Evolutionary conservation across 2,797 vertebrate genomes (phyloP).

Genomic region (Nyctalus aviator): DNA sequence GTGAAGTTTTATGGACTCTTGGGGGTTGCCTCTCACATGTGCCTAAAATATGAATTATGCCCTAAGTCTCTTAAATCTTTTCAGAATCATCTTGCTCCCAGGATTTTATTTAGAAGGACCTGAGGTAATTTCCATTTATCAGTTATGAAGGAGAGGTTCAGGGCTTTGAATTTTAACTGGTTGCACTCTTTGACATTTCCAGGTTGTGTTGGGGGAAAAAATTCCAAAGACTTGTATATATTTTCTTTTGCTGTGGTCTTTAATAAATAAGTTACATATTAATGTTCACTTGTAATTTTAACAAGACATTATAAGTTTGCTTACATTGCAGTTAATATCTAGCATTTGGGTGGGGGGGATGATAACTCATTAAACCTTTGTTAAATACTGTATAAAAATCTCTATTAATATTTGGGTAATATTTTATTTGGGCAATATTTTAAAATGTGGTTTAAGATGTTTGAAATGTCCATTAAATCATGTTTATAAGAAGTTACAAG

Average conservation of each 20-base stretch:
- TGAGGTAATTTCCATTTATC: conserved; percentile 67
- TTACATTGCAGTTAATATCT: conserved; percentile 38
- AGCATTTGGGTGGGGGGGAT: background rate
- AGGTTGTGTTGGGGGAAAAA: conserved; percentile 32
- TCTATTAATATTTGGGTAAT: background rate
- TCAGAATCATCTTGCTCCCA: conserved; percentile 80
- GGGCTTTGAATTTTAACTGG: conserved; percentile 68
- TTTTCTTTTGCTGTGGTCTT: conserved; percentile 19
- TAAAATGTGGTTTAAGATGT: background rate
- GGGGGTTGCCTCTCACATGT: conserved; percentile 82
- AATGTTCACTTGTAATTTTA: conserved; percentile 26
- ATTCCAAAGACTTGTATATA: background rate
- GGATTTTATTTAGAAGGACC: conserved; percentile 80
- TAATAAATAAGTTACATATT: conserved; percentile 24
- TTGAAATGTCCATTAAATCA: conserved; percentile 47
- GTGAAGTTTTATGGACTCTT: conserved; percentile 82
- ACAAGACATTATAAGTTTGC: conserved; percentile 34
- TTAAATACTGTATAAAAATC: background rate
- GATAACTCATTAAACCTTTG: conserved; percentile 34
- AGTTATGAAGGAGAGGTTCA: conserved; percentile 69
- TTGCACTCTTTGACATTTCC: conserved; percentile 64
- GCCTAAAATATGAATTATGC: conserved; percentile 86
- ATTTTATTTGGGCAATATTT: conserved; percentile 14
- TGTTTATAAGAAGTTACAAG: background rate
- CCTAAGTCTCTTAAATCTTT: conserved; percentile 78